Evolutionary conservation across 2,888 invertebrate genomes (phyloP).

Genomic region (Campoletis raptor): DNA sequence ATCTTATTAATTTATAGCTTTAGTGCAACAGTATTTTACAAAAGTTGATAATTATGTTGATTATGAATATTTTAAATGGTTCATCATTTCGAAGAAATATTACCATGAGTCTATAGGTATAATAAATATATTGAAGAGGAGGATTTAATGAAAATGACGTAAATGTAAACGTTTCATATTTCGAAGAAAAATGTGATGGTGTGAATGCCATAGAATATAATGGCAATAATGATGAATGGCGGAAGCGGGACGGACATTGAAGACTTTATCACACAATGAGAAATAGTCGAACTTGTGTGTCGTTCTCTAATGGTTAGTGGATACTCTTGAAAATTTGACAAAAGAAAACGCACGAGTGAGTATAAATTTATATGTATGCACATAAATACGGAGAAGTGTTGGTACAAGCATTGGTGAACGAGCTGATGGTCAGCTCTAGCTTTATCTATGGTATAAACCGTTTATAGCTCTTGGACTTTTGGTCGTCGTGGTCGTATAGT

Average conservation of each 20-base stretch:
- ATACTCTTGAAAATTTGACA: slow-evolving; percentile 67
- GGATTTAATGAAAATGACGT: not conserved
- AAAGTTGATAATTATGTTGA: not conserved
- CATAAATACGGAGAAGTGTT: not conserved
- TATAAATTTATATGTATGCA: not conserved
- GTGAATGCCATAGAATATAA: slow-evolving; percentile 30
- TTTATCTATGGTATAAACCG: slow-evolving; percentile 50
- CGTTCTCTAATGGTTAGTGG: slow-evolving; percentile 77
- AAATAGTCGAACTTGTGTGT: slow-evolving; percentile 75
- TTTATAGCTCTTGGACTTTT: slow-evolving; percentile 37
- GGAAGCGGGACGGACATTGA: slow-evolving; percentile 55
- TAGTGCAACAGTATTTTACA: not conserved
- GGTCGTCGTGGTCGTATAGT: slow-evolving; percentile 39
- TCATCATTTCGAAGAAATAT: not conserved
- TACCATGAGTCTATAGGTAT: not conserved
- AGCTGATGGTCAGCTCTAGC: slow-evolving; percentile 58
- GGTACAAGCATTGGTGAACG: slow-evolving; percentile 5
- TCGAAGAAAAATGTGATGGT: slow-evolving; percentile 42
- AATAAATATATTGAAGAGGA: not conserved
- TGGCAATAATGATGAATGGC: slow-evolving; percentile 74
- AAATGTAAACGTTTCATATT: slow-evolving; percentile 11
- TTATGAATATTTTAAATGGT: not conserved
- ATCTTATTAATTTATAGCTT: not conserved
- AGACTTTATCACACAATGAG: slow-evolving; percentile 77
- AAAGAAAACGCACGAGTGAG: slow-evolving; percentile 32